Evolutionary conservation across 2,888 invertebrate species (phyloP).

Genomic region (Pseudoips prasinana): DNA sequence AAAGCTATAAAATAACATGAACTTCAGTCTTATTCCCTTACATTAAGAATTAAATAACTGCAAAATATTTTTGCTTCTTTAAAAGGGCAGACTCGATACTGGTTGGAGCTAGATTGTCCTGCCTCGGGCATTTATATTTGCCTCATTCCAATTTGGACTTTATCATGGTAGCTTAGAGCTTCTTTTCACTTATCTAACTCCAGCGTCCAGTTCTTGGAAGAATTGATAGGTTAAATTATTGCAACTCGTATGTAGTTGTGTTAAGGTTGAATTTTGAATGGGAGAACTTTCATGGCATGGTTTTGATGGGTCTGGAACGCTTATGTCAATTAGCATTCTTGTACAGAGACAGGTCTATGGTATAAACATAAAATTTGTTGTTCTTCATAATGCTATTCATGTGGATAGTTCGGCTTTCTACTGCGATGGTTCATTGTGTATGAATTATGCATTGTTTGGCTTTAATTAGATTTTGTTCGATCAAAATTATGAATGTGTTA

Average conservation of each 20-base stretch:
- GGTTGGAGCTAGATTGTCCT: conserved; percentile 56
- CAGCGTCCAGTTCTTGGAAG: conserved; percentile 30
- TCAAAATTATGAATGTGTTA: too few species aligned
- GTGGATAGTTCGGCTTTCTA: conserved; percentile 4
- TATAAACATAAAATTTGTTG: conserved; percentile 39
- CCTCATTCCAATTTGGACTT: conserved; percentile 33
- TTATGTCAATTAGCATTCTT: conserved; percentile 58
- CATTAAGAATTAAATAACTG: conserved; percentile 23
- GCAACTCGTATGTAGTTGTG: conserved; percentile 13
- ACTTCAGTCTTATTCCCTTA: conserved; percentile 28
- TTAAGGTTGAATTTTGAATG: conserved; percentile 31
- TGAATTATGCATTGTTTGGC: conserved; percentile 4
- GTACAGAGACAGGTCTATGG: conserved; percentile 40
- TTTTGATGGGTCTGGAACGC: conserved; percentile 46
- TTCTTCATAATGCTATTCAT: conserved; percentile 32
- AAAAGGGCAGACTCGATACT: conserved; percentile 52
- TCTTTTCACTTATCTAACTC: conserved; percentile 26
- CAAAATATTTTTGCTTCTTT: conserved; percentile 35
- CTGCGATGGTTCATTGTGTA: conserved; percentile 14
- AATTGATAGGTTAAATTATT: conserved; percentile 15
- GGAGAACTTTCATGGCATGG: conserved; percentile 21
- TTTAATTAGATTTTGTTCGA: too few species aligned
- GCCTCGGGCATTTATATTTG: conserved; percentile 36
- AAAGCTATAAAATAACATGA: conserved; percentile 10
- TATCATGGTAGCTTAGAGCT: conserved; percentile 32